Evolutionary conservation across 35 echinoderm and acorn worm genomes (phyloP).

Genomic region (Lytechinus variegatus): DNA sequence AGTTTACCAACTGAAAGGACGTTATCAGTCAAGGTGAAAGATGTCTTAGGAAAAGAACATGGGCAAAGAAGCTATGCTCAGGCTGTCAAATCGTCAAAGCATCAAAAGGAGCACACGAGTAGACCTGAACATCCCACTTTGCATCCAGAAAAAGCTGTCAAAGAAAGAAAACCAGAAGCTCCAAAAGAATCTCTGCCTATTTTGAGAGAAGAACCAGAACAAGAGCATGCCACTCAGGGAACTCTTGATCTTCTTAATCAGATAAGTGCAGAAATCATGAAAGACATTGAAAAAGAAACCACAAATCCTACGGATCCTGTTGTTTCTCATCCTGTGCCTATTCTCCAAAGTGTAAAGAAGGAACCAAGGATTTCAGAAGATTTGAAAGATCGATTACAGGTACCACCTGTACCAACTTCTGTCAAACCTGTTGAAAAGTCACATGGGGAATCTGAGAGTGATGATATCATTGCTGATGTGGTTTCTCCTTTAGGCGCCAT

Average conservation of each 20-base stretch:
- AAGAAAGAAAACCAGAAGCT: neutral
- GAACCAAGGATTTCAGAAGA: neutral
- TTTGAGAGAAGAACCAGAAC: neutral
- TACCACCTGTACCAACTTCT: neutral
- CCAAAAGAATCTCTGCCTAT: neutral
- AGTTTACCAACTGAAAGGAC: neutral
- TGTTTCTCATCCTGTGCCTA: neutral
- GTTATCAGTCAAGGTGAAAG: neutral
- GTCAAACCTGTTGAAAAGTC: neutral
- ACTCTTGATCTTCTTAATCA: constrained; percentile 33
- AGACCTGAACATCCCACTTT: neutral
- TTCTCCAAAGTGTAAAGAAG: neutral
- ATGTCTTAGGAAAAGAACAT: neutral
- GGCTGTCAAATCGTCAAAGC: neutral
- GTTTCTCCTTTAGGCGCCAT: neutral
- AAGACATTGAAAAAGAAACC: constrained; percentile 62
- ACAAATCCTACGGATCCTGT: neutral
- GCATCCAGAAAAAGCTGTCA: constrained; percentile 24
- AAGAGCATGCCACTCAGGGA: constrained; percentile 46
- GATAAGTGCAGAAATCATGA: constrained; percentile 65
- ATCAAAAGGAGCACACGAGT: constrained; percentile 26
- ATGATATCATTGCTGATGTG: neutral
- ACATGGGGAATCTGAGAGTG: neutral
- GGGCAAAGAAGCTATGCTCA: constrained; percentile 30
- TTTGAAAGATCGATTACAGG: neutral